Evolutionary conservation across 2,113 vertebrate species (phyloP).

Genomic region (Toxotes chatareus): DNA sequence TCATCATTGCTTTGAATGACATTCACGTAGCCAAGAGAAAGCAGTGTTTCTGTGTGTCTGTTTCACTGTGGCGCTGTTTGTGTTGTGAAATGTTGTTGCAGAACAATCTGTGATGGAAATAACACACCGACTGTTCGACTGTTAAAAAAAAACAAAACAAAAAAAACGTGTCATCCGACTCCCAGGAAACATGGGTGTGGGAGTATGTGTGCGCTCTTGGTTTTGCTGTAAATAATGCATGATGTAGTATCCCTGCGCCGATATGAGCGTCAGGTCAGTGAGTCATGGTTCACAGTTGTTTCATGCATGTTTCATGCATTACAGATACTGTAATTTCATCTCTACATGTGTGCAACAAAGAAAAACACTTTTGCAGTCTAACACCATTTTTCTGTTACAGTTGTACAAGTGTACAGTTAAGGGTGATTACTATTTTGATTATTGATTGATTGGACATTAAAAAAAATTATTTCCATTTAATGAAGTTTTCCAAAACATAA

Average conservation of each 20-base stretch:
- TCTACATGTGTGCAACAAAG: not conserved
- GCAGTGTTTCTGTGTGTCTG: not conserved
- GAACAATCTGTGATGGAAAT: conserved; percentile 23
- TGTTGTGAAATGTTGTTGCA: conserved; percentile 12
- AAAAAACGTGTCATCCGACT: conserved; percentile 13
- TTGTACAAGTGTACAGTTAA: not conserved
- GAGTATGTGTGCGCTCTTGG: conserved; percentile 8
- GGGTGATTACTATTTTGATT: not conserved
- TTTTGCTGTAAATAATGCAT: conserved; percentile 50
- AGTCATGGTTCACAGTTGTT: conserved; percentile 39
- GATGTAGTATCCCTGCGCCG: conserved; percentile 22
- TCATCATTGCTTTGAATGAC: conserved; percentile 22
- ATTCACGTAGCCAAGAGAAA: not conserved
- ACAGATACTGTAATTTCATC: not conserved
- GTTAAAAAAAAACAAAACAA: not conserved
- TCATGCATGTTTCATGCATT: conserved; percentile 5
- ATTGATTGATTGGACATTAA: not conserved
- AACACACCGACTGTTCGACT: conserved; percentile 1
- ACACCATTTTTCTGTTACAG: not conserved
- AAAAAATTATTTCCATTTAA: too few relatives aligned
- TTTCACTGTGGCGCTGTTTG: not conserved
- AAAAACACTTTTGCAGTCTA: not conserved
- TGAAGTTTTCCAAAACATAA: too few relatives aligned
- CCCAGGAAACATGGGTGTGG: not conserved
- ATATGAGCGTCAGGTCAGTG: conserved; percentile 42